Base-by-base conservation (phyloP, 2,113 vertebrate genomes). In the Lepus europaeus region DNA sequence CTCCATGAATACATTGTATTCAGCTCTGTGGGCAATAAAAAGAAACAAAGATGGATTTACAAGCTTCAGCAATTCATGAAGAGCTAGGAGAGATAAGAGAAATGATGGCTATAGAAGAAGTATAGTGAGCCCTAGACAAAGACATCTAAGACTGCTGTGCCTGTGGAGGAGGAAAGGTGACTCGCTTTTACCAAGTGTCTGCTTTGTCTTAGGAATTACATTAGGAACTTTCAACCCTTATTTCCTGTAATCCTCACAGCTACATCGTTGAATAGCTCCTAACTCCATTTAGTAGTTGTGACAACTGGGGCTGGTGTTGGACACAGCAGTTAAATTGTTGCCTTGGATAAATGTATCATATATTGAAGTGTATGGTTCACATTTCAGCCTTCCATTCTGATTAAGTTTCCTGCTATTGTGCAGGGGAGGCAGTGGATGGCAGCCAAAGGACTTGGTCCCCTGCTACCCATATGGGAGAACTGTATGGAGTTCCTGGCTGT, bases 41-140 rank as follows among this genome's bases (percentile, higher is more conserved):
- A 73, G 49, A 90, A 91, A 56, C 45, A 92, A 78, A 89, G 29
- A 23, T 9, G 86, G 29, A 91, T 45, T 96, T 33, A 49, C 1
- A 85, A 78, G 29, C 17, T 81, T 6, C 87, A 78, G n/a, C 23
- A 56, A 85, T 90, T 81, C 81, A 83, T 96, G 76, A 87, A 90
- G 73, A 49, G 72, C 25, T 56, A 45, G 14, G 19, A 79, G 23
- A 87, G 31, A 89, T 45, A 69, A 93, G 59, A 74, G 36, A 49
- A 87, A 77, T 33, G 66, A 23, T 59, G 9, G 8, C 56, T 59
- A 36, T 31, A 69, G 0, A 85, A 84, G 23, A 76, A 85, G 68
- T 73, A 80, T 82, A 63, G 20, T 68, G 70, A 95, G n/a, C 83
- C 78, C 63, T 33, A 53, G 4, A n/a, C 8, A 87, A 70, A 90